Evolutionary conservation across 1,140 invertebrate genomes (phyloP).

Genomic region (Chironomus striatipennis): DNA sequence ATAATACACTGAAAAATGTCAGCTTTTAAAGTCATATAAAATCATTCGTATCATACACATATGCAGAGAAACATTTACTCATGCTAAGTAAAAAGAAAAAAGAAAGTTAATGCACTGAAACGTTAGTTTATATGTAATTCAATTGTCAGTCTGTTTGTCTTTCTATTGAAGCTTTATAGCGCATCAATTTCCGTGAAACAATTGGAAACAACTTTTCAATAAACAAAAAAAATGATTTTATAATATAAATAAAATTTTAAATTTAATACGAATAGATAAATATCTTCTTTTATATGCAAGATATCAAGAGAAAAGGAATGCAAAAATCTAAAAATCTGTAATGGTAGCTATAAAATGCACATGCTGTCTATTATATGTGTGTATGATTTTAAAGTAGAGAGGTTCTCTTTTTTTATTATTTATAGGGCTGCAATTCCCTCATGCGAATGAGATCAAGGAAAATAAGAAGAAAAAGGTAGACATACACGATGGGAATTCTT

Average conservation of each 20-base stretch:
- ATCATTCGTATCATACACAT: not conserved
- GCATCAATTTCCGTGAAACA: not conserved
- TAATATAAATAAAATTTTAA: not conserved
- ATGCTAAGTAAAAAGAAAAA: not conserved
- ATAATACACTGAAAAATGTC: not conserved
- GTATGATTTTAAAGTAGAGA: not conserved
- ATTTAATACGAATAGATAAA: not conserved
- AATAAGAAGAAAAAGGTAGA: conserved; percentile 2
- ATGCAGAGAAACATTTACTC: not conserved
- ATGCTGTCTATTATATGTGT: conserved; percentile 8
- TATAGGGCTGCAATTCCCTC: conserved; percentile 11
- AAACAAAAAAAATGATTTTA: not conserved
- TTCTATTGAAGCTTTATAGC: not conserved
- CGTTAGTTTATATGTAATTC: conserved; percentile 12
- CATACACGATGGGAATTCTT: conserved; percentile 12
- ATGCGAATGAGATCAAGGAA: conserved; percentile 4
- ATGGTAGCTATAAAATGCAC: not conserved
- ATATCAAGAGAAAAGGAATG: not conserved
- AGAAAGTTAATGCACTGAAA: not conserved
- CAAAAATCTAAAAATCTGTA: not conserved
- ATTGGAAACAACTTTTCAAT: not conserved
- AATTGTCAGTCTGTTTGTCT: not conserved
- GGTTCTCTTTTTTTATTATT: conserved; percentile 9
- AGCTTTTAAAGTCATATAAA: conserved; percentile 8
- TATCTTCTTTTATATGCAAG: not conserved